These are phyloP conservation scores for Steinernema carpocapsae DNA, from an alignment of 2,888 invertebrate genomes.

Conservation along the genomic window DNA sequence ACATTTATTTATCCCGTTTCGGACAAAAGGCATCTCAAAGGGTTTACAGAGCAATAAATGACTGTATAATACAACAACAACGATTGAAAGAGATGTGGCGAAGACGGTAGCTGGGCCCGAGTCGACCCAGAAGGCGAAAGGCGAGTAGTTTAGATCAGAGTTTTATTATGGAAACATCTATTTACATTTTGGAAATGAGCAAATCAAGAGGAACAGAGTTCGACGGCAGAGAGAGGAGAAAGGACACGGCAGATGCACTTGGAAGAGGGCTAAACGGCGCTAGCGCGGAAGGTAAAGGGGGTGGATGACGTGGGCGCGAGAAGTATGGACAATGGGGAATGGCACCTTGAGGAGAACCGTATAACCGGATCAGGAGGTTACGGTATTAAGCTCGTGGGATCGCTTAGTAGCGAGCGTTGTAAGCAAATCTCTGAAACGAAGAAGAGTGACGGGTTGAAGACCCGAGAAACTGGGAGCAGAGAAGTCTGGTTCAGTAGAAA, in stretches of 20 bases:
- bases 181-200: conserved; percentile 31
- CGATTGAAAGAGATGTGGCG: neutral
- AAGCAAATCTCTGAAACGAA: conserved; percentile 17
- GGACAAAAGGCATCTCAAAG: neutral
- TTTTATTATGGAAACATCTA: conserved; percentile 20
- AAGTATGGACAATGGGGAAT: conserved; percentile 23
- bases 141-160: conserved; percentile 26
- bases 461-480: neutral
- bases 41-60: neutral
- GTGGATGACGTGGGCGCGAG: neutral
- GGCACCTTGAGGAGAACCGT: conserved; percentile 18
- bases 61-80: neutral
- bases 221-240: conserved; percentile 1
- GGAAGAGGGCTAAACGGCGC: conserved; percentile 29
- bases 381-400: neutral
- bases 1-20: conserved; percentile 32
- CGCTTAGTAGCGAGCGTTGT: conserved; percentile 30
- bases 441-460: neutral
- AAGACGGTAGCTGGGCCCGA: neutral
- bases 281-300: neutral
- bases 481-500: neutral
- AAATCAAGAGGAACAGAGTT: conserved; percentile 4
- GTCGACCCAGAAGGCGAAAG: neutral
- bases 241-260: neutral
- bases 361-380: neutral